Base-by-base conservation (phyloP, 2,888 invertebrate species). In the Brenthis hecate region DNA sequence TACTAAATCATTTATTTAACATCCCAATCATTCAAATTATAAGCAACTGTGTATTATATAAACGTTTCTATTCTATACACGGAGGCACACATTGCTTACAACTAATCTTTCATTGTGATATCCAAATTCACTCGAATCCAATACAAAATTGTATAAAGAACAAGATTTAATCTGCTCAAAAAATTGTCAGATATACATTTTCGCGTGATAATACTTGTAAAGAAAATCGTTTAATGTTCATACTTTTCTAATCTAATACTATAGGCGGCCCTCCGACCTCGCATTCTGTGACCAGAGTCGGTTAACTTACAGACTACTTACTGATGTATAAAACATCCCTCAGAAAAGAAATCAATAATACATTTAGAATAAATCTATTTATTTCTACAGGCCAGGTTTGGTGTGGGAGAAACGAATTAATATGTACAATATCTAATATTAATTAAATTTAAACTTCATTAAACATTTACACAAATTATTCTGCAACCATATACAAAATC, bases 81-180 rank as follows among this genome's bases (percentile, higher is more conserved):
- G 85, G 90, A 91, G 92, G 92, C 92, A 92, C 92, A 89, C 90
- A 85, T 87, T 91, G 78, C 89, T 91, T 92, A 91, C 73, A 69
- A 23, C 72, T 69, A 73, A 28, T 66, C 48, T 23, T 62, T 55
- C 61, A 66, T 62, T 16, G 19, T 56, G 55, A 66, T 55, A 61
- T 60, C 51, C 56, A 56, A 56, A 50, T 55, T 61, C 36, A 62
- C 36, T 53, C 19, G 5, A 51, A 36, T 51, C 14, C 8, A 51
- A 51, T 1, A 53, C 53, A 62, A 50, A 50, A 51, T 56, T 58
- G 19, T 58, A 23, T 19, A 19, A 3, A 11, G 8, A 23, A 60
- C 48, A 47, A 28, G 23, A 23, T 19, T 47, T 13, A 47, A 48
- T 14, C 47, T 14, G 3, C 28, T 65, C 48, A 58, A 47, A 19